Evolutionary conservation across 2,113 vertebrate species (phyloP), one percentile per base, ranked within the genome.

Genomic region (Chamaetylas fuelleborni): DNA sequence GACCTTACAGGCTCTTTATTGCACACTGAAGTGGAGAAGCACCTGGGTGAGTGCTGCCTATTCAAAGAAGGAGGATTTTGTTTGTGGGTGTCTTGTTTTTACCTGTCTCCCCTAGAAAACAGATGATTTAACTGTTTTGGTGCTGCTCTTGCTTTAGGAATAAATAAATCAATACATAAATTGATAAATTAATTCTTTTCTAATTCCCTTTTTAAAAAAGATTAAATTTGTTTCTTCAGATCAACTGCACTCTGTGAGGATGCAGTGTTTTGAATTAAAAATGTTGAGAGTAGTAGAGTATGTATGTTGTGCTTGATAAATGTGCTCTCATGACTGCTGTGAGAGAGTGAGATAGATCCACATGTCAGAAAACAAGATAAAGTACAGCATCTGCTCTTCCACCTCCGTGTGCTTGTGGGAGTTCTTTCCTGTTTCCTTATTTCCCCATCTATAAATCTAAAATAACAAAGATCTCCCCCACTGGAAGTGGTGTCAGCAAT

Each of bases 381-480:
- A 92, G 74, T 22, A 5, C 57, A 95, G 87, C 81, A 95, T 90
- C 92, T 88, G 85, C 53, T 81, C 43, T 88, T 90, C 93, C 90
- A 93, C 65, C 71, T 94, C 65, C 1, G 0, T 45, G 45, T 33
- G 57, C 79, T 79, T 79, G 81, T 76, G 78, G 48, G 92, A 96
- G 61, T 87, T 92, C 40, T 84, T 76, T 94, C 71, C 83, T 64
- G 36, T 84, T 94, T 57, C 51, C 38, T 73, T 76, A 50, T 83
- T 89, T 91, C 78, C 65, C 34, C 51, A 33, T 67, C 53, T 82
- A 73, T 79, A 91, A 86, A 89, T 87, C 60, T 87, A 50, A 91
- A 91, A 50, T 69, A 86, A 92, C 84, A 58, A 64, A 89, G 78
- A 89, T 19, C 48, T 81, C 51, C 24, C 11, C 47, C 17, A 47